Percentiles rank a stretch among this genome's conserved stretches.
These are phyloP conservation scores for Aleadryas rufinucha DNA, from an alignment of 2,113 vertebrate genomes.

Conservation along the genomic window DNA sequence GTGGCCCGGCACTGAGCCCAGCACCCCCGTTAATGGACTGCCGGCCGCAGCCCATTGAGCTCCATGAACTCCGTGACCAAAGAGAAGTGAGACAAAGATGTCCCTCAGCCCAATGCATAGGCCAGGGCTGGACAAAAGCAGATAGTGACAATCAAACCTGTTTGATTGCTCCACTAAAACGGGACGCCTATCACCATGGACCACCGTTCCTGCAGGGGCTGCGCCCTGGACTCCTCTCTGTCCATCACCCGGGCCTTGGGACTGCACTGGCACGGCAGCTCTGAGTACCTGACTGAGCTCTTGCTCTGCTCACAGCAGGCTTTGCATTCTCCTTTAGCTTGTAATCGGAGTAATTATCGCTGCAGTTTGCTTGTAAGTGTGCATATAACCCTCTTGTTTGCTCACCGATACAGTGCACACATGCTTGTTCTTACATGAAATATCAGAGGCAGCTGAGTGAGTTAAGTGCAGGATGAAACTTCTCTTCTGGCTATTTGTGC, in stretches of 20 bases:
- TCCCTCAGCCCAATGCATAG: constrained; percentile 65
- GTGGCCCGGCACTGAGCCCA: constrained; percentile 72
- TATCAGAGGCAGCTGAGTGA: not conserved
- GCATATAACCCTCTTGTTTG: not conserved
- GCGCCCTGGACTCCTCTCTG: rapidly evolving
- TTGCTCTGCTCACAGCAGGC: not conserved
- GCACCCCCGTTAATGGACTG: constrained; percentile 80
- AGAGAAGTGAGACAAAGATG: constrained; percentile 83
- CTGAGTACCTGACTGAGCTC: not conserved
- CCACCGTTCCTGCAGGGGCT: not conserved
- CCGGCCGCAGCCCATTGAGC: constrained; percentile 73
- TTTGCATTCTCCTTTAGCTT: not conserved
- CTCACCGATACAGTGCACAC: rapidly evolving
- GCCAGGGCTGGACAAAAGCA: constrained; percentile 74
- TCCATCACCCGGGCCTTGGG: not conserved
- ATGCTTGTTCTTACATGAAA: rapidly evolving
- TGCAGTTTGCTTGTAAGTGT: not conserved
- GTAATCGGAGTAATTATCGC: rapidly evolving
- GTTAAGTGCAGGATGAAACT: not conserved
- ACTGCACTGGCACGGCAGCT: rapidly evolving
- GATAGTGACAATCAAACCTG: constrained; percentile 60
- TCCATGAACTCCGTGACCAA: constrained; percentile 84
- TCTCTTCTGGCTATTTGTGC: not conserved
- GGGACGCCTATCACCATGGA: not conserved
- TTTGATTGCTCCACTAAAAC: constrained; percentile 60